phyloP scores from a whole-genome alignment of 2,888 invertebrate genomes.

The Ceriagrion tenellum region DNA sequence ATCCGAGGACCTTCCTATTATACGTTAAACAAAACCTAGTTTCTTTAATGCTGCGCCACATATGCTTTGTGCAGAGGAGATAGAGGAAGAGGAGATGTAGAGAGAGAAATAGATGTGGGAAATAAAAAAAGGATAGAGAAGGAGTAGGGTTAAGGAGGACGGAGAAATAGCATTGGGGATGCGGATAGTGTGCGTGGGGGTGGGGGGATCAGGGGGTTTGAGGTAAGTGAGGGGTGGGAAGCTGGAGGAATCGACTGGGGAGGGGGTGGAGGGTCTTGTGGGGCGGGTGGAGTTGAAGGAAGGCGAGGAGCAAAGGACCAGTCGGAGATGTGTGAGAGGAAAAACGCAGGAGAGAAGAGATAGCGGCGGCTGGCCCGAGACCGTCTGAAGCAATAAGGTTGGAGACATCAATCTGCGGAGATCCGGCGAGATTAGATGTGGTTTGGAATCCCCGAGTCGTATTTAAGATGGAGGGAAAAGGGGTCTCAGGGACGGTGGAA shows the following conservation, averaged over 20 bases:
- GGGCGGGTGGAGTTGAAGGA: not conserved
- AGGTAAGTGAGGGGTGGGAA: not conserved
- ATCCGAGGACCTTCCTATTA: no score
- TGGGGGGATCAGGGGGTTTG: not conserved
- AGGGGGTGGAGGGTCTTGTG: no score
- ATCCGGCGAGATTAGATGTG: conserved; percentile 51
- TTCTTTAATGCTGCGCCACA: no score
- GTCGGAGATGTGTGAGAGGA: not conserved
- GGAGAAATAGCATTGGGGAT: conserved; percentile 8
- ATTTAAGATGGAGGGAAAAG: conserved; percentile 50
- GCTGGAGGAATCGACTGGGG: no score
- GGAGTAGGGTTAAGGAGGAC: not conserved
- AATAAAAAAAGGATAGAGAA: not conserved
- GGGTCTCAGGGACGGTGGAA: not conserved
- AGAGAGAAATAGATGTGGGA: not conserved
- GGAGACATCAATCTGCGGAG: conserved; percentile 60
- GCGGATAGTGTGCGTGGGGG: not conserved
- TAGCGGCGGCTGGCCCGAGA: not conserved
- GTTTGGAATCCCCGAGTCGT: conserved; percentile 46
- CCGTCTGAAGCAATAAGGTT: conserved; percentile 47
- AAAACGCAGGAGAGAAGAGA: conserved; percentile 13
- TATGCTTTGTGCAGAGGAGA: no score
- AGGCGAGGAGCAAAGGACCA: not conserved
- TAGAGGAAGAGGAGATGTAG: no score
- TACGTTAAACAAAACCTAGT: no score